A percentile compares a stretch with the other conserved stretches of the same genome.
These are phyloP conservation scores for Pygoscelis antarcticus DNA, from an alignment of 2,113 vertebrate genomes.

Conservation along the genomic window DNA sequence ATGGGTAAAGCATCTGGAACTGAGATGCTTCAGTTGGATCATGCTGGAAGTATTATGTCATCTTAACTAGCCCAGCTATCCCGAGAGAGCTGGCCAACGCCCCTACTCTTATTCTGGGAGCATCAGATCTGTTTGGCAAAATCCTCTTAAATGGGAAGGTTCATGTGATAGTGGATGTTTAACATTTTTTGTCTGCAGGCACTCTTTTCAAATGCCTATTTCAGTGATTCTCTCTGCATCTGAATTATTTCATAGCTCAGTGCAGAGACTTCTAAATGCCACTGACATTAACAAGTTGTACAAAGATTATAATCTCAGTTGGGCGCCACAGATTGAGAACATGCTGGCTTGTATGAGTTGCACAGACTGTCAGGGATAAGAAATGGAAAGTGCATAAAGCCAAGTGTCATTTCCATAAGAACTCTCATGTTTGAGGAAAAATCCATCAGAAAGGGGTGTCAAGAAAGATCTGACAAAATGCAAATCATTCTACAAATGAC, in stretches of 20 bases:
- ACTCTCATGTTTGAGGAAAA: neutral
- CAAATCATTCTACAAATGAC: conserved; percentile 28
- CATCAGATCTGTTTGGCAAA: neutral
- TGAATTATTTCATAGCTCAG: conserved; percentile 56
- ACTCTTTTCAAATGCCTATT: neutral
- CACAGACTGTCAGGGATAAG: conserved; percentile 5
- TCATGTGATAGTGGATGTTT: neutral
- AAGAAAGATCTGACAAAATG: conserved; percentile 26
- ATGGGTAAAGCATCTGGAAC: neutral
- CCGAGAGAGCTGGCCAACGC: neutral
- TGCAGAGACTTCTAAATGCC: conserved; percentile 50
- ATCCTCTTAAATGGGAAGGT: neutral
- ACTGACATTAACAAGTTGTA: conserved; percentile 62
- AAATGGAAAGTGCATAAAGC: conserved; percentile 47
- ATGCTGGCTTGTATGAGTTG: neutral
- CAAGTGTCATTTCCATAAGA: conserved; percentile 55
- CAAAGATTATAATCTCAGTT: conserved; percentile 50
- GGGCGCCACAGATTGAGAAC: neutral
- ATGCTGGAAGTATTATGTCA: neutral
- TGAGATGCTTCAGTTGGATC: neutral
- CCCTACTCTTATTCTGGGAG: neutral
- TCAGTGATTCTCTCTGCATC: neutral
- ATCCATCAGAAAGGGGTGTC: conserved; percentile 40
- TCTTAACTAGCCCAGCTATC: neutral
- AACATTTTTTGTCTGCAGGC: conserved; percentile 1